phyloP scores from a whole-genome alignment of 2,888 invertebrate genomes.

The Ophion obscuratus region DNA sequence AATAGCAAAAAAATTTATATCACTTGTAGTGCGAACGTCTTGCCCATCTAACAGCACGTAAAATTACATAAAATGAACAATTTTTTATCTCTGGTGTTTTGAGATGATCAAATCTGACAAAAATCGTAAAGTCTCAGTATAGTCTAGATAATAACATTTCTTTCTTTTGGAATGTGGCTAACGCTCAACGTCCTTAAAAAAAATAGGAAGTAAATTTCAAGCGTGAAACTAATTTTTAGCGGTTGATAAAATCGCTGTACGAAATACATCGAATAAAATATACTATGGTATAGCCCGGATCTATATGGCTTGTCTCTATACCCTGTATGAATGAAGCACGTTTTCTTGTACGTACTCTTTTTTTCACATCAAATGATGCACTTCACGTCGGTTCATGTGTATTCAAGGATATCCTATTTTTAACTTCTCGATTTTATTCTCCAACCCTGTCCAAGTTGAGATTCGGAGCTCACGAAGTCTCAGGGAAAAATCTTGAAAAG shows the following conservation, averaged over 20 bases:
- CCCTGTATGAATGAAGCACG: conserved; percentile 46
- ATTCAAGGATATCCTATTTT: background rate
- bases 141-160: too few species aligned
- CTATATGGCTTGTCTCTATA: conserved; percentile 43
- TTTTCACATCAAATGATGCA: conserved; percentile 21
- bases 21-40: too few species aligned
- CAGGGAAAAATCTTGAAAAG: background rate
- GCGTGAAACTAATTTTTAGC: background rate
- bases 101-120: too few species aligned
- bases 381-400: background rate
- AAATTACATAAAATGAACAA: too few species aligned
- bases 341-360: conserved; percentile 36
- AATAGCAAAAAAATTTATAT: too few species aligned
- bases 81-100: too few species aligned
- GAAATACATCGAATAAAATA: conserved; percentile 18
- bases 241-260: conserved; percentile 13
- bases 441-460: background rate
- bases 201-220: background rate
- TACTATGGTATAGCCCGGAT: conserved; percentile 24
- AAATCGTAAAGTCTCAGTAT: too few species aligned
- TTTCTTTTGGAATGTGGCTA: too few species aligned
- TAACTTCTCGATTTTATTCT: background rate
- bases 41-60: too few species aligned
- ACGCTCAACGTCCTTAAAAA: too few species aligned
- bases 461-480: background rate